phyloP scores from a whole-genome alignment of 2,888 invertebrate species.

The Athrips mouffetella region DNA sequence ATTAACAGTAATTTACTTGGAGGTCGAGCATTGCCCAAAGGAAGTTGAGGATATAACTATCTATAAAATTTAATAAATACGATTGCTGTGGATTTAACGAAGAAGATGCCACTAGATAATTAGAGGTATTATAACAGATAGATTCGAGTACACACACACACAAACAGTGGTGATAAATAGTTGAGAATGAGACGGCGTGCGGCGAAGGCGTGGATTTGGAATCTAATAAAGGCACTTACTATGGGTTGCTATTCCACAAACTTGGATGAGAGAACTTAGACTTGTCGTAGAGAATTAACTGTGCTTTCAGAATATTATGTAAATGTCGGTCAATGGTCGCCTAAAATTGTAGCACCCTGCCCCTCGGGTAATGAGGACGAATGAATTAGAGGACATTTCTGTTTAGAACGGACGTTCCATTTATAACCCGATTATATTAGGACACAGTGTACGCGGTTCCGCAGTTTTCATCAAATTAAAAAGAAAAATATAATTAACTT shows the following conservation, averaged over 20 bases:
- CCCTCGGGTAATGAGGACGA: slow-evolving; percentile 73
- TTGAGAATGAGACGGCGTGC: too few relatives aligned
- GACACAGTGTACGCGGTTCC: slow-evolving; percentile 21
- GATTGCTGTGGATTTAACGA: slow-evolving; percentile 27
- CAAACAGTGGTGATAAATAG: too few relatives aligned
- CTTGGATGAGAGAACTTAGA: too few relatives aligned
- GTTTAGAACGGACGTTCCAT: slow-evolving; percentile 48
- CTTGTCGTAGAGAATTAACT: too few relatives aligned
- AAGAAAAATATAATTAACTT: neutral
- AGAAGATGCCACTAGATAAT: slow-evolving; percentile 36
- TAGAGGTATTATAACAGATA: slow-evolving; percentile 34
- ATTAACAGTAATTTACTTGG: slow-evolving; percentile 38
- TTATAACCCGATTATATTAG: slow-evolving; percentile 37
- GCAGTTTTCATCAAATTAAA: neutral
- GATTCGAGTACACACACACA: too few relatives aligned
- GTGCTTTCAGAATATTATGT: too few relatives aligned
- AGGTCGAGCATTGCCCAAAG: slow-evolving; percentile 48
- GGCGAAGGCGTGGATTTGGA: too few relatives aligned
- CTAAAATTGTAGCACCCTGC: slow-evolving; percentile 56
- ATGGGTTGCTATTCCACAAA: too few relatives aligned
- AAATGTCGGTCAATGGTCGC: slow-evolving; percentile 61
- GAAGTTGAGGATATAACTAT: slow-evolving; percentile 41
- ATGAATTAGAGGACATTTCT: slow-evolving; percentile 56
- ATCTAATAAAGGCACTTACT: too few relatives aligned
- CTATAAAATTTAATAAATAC: slow-evolving; percentile 36